Evolutionary conservation across 2,797 vertebrate genomes (phyloP), one percentile per base, ranked within the genome.

Genomic region (Sebastes itinus): DNA sequence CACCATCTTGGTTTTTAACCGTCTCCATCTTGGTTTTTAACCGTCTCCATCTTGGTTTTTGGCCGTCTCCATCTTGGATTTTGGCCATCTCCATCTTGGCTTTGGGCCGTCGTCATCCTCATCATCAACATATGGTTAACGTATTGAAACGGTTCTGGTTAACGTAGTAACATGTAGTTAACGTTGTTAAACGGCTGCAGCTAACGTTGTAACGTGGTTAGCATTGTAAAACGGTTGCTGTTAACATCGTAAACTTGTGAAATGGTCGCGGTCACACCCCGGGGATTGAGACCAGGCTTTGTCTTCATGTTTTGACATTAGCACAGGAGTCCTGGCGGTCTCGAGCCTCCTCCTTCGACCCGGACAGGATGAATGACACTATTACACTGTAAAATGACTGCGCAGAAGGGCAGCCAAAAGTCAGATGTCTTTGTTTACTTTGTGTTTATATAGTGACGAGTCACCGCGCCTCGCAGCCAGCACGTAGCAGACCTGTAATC

Each of bases 341-440:
- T 28, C 3, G 1, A 42, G 75, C 52, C 12, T 11, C 30, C 54
- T 77, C 6, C 33, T 61, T 35, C 2, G 5, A 63, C 77, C 62
- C 5, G 18, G 64, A 20, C 56, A 23, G 85, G 76, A 81, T 85
- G 85, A 87, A 88, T 84, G 88, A 90, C 78, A 80, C 62, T 11
- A 68, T 86, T 81, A 79, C 85, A 18, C 80, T 10, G 72, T 78
- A 13, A 80, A 82, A 78, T 75, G 81, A 82, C n/a, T 73, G 73
- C 2, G 63, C 3, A n/a, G 22, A 33, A 83, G 92, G 87, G 83
- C 90, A 91, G 92, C 92, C 90, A 92, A 80, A 66, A 87, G 92
- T 92, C 89, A 90, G 79, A 83, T 22, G 85, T 86, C 87, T 89
- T 87, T 88, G 83, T 93, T 94, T 92, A 92, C 89, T 87, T 85